Evolutionary conservation across 2,888 invertebrate species (phyloP).

Genomic region (Amaurobius ferox): DNA sequence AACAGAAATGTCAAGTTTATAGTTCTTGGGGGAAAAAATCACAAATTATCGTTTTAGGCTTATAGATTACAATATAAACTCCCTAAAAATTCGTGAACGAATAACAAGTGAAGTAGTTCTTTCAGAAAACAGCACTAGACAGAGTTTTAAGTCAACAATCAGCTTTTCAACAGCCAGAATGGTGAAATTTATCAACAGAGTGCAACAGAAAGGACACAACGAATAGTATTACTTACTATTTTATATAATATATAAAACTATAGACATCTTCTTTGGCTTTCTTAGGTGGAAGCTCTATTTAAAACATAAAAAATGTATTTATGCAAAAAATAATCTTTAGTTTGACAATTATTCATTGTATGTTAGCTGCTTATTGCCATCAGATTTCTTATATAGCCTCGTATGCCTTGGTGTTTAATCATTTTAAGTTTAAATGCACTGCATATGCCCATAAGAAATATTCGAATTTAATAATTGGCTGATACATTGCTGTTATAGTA

Average conservation of each 20-base stretch:
- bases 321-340: slow-evolving; percentile 50
- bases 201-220: slow-evolving; percentile 68
- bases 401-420: too few relatives aligned
- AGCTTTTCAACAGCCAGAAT: slow-evolving; percentile 37
- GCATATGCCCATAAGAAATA: too few relatives aligned
- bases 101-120: slow-evolving; percentile 55
- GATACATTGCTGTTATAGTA: too few relatives aligned
- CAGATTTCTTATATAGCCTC: too few relatives aligned
- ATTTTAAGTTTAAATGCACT: too few relatives aligned
- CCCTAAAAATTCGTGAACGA: slow-evolving; percentile 51
- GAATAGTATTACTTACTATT: slow-evolving; percentile 38
- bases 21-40: neutral
- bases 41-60: neutral
- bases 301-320: slow-evolving; percentile 35
- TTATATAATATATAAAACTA: slow-evolving; percentile 67
- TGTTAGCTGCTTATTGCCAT: slow-evolving; percentile 30
- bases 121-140: slow-evolving; percentile 38
- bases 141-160: slow-evolving; percentile 37
- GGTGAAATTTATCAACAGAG: slow-evolving; percentile 64
- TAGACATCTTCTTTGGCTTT: slow-evolving; percentile 58
- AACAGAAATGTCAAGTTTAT: neutral
- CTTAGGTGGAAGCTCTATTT: slow-evolving; percentile 45
- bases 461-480: too few relatives aligned
- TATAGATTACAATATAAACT: slow-evolving; percentile 18
- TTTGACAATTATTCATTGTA: slow-evolving; percentile 2